Evolutionary conservation across 2,113 vertebrate genomes (phyloP).

Genomic region (Lepus europaeus): DNA sequence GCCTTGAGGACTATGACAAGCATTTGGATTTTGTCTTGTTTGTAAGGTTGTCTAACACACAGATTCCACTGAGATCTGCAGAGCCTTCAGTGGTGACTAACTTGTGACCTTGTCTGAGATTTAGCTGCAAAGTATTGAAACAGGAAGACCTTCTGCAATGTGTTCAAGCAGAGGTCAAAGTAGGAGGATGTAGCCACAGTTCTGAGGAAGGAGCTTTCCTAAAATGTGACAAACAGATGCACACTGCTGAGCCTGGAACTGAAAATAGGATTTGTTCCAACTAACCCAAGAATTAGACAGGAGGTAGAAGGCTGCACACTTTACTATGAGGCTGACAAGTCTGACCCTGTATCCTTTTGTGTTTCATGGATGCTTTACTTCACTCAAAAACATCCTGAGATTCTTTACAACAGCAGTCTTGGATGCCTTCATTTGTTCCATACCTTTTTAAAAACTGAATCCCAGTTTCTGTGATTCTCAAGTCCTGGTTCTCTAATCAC

Average conservation of each 20-base stretch:
- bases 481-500: background rate
- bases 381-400: background rate
- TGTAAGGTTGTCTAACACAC: background rate
- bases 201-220: constrained; percentile 7
- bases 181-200: background rate
- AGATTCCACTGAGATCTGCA: background rate
- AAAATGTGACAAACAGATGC: background rate
- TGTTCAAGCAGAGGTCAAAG: constrained; percentile 21
- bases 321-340: constrained; percentile 2
- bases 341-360: background rate
- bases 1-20: background rate
- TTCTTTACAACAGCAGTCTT: background rate
- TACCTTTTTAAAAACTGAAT: background rate
- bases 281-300: background rate
- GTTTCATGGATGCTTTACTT: constrained; percentile 5
- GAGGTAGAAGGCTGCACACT: background rate
- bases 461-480: constrained; percentile 26
- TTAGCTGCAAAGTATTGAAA: constrained; percentile 15
- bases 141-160: constrained; percentile 48
- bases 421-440: background rate
- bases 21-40: constrained; percentile 51
- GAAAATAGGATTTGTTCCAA: constrained; percentile 10
- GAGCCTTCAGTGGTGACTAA: background rate
- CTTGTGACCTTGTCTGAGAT: background rate
- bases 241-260: background rate